Conservation (phyloP, 2,797 vertebrate species). For the Myripristis jacobus region DNA sequence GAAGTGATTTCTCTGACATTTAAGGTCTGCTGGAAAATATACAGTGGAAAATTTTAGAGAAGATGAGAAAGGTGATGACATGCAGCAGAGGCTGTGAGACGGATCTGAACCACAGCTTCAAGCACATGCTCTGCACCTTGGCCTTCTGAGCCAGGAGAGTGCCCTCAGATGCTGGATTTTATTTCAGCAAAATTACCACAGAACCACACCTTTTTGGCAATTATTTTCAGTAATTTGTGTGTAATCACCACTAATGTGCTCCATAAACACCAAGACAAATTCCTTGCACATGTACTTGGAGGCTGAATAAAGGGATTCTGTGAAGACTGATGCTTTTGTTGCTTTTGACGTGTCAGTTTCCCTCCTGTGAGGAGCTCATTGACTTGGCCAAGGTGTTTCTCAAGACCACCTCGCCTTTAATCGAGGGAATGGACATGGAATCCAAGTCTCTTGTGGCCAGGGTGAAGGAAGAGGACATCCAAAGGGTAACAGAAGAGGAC, state of each 20-base stretch:
- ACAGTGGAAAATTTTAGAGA: slow-evolving; percentile 15
- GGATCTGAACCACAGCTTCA: neutral
- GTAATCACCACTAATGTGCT: too few relatives aligned
- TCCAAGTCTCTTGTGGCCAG: slow-evolving; percentile 54
- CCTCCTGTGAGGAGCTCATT: slow-evolving; percentile 27
- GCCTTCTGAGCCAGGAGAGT: too few relatives aligned
- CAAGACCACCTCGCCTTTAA: neutral
- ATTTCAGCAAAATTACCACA: too few relatives aligned
- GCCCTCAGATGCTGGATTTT: too few relatives aligned
- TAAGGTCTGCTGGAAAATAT: slow-evolving; percentile 17
- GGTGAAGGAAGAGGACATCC: slow-evolving; percentile 48
- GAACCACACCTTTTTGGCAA: too few relatives aligned
- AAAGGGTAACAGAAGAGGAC: slow-evolving; percentile 42
- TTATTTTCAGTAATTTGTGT: neutral
- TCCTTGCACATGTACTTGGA: too few relatives aligned
- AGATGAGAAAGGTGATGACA: neutral
- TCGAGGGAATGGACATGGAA: neutral
- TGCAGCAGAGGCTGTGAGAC: neutral
- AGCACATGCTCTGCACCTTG: too few relatives aligned
- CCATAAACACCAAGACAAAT: too few relatives aligned
- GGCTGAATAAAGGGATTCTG: neutral
- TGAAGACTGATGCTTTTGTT: neutral
- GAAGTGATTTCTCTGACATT: slow-evolving; percentile 30
- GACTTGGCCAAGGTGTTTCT: slow-evolving; percentile 58
- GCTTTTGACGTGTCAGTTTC: slow-evolving; percentile 62